Base-by-base conservation (phyloP, 2,113 vertebrate genomes). In the Equus przewalskii region DNA sequence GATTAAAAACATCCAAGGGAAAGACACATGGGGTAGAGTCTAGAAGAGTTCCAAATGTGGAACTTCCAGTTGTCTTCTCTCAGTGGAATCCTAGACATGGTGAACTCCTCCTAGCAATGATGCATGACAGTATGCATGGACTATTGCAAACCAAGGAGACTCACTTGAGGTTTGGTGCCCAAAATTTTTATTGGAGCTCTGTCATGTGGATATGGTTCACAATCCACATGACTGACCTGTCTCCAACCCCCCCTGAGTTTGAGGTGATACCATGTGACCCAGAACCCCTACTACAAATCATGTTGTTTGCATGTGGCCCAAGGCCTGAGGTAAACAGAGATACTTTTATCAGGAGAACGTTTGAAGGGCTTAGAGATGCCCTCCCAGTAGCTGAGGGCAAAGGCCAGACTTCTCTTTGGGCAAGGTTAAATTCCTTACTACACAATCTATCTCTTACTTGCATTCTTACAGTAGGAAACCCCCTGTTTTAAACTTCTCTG, bases 271-370 rank as follows among this genome's bases (percentile, higher is more conserved):
- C 19, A 0, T 58, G 46, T 81, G 56, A 92, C 36, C 64, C n/a
- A 62, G 51, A 90, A 33, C 15, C 41, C 54, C 78, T 21, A 41
- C 30, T 72, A 3, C 73, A 94, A 79, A 78, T 72, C 41, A 33
- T 44, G 16, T 80, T 24, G 22, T 91, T 94, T 72, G 30, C 76
- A n/a, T 93, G 44, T 72, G 92, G 21, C 11, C 73, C 33, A 72
- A 83, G 30, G 62, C 30, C 46, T 18, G 24, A 49, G 26, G 24
- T 69, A 83, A 64, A 83, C 69, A 76, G 46, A 76, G 24, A 51
- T 60, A 67, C 44, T 95, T 95, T 80, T 72, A 69, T 91, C 72
- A 51, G 81, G 36, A 76, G 67, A 73, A 78, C 7, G 58, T 89
- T 95, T 78, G 76, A 70, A 33, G 33, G 56, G 21, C 58, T 73